Conservation (phyloP, 2,113 vertebrate genomes). For the Perognathus longimembris region DNA sequence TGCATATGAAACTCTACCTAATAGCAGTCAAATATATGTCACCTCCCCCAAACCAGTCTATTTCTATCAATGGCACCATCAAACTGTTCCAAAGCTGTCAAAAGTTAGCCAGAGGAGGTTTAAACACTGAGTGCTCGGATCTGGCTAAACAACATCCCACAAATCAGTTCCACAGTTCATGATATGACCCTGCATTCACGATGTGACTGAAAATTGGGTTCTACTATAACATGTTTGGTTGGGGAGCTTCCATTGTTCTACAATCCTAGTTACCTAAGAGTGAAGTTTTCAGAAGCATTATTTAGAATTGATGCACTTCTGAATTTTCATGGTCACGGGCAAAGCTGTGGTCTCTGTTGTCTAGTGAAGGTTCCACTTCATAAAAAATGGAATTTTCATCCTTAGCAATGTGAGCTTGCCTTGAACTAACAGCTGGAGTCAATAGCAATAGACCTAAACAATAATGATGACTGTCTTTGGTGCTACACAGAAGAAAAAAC, state of each 20-base stretch:
- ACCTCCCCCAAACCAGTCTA: slow-evolving; percentile 9
- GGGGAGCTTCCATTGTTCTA: not conserved
- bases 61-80: not conserved
- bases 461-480: not conserved
- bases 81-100: slow-evolving; percentile 25
- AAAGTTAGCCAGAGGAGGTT: not conserved
- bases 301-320: not conserved
- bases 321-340: not conserved
- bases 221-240: not conserved
- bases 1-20: not conserved
- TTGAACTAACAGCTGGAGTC: not conserved
- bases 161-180: slow-evolving; percentile 12
- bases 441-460: not conserved
- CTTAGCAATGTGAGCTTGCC: not conserved
- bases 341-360: not conserved
- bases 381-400: not conserved
- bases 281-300: slow-evolving; percentile 8
- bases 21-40: not conserved
- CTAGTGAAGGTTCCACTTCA: slow-evolving; percentile 1
- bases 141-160: not conserved
- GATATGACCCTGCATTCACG: not conserved
- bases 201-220: not conserved
- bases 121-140: not conserved
- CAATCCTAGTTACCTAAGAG: slow-evolving; percentile 6
- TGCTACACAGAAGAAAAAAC: slow-evolving; percentile 21